These are phyloP conservation scores for Artibeus lituratus DNA, from an alignment of 2,797 vertebrate genomes.

Conservation along the genomic window DNA sequence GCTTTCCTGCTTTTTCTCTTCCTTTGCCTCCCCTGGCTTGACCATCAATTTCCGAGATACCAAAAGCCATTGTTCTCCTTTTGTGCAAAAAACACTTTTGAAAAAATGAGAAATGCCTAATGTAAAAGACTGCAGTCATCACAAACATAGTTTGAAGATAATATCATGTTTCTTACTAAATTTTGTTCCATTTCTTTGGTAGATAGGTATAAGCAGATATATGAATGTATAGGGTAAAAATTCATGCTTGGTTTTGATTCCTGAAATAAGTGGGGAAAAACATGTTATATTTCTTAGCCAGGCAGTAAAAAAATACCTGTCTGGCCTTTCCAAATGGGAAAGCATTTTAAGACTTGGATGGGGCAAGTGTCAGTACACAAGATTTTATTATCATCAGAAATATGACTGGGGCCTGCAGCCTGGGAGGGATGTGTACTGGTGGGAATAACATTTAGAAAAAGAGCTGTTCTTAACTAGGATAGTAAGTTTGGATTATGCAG, in stretches of 20 bases:
- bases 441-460: not conserved
- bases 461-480: slow-evolving; percentile 13
- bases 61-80: not conserved
- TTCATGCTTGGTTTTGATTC: not conserved
- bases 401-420: not conserved
- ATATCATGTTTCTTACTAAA: not conserved
- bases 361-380: not conserved
- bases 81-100: not conserved
- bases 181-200: not conserved
- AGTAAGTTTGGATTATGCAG: not conserved
- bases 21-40: not conserved
- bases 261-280: not conserved
- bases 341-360: not conserved
- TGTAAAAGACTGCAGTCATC: not conserved
- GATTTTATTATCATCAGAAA: slow-evolving; percentile 23
- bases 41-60: not conserved
- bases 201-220: not conserved
- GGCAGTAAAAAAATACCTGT: not conserved
- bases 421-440: not conserved
- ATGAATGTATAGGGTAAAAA: not conserved
- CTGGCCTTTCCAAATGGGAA: slow-evolving; percentile 15
- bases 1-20: not conserved
- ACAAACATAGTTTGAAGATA: slow-evolving; percentile 36
- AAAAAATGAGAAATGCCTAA: slow-evolving; percentile 23
- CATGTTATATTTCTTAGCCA: not conserved